Base-by-base conservation (phyloP, 2,797 vertebrate species). In the Semaprochilodus insignis region DNA sequence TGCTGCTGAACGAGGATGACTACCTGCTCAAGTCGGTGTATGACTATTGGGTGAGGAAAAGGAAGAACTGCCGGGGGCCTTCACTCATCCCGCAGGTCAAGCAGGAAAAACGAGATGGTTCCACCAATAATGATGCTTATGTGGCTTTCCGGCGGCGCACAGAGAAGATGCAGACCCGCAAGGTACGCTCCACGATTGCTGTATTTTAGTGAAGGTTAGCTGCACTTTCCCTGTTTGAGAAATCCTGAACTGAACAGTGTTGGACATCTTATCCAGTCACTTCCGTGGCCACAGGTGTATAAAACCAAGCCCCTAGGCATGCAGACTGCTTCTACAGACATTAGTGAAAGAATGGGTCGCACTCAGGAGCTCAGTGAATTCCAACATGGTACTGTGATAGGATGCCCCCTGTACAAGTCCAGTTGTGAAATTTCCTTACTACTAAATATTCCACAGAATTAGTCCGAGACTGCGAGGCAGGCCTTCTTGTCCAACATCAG, bases 141-240 rank as follows among this genome's bases (percentile, higher is more conserved):
- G 97, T 98, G 91, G 97, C 97, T 88, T 98, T 98, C 94, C 93
- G 97, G 5, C 95, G 97, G 67, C 95, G 97, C 85, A 97, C 97
- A 0, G 97, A 98, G 92, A 98, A 97, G 91, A 98, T 98, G 97
- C 97, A 98, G 92, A 98, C 97, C 7, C 94, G 97, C 90, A 98
- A 98, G 96, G 97, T 97, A 91, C 81, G 87, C 74, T 82, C 14
- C 34, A 52, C 17, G 23, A 54, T 15, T 36, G n/a, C 16, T 5
- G 10, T 36, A 2, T 55, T 44, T 57, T 70, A 25, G 8, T 13
- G 7, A 25, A 59, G 23, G 15, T 25, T 25, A 25, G 14, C 23
- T 60, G n/a, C 59, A 23, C 3, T 7, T 13, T 55, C 27, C 14
- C 14, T 65, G 14, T 34, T 65, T 15, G n/a, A 62, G 23, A 15